Base-by-base conservation (phyloP, 2,888 invertebrate species). In the Nymphalis urticae region DNA sequence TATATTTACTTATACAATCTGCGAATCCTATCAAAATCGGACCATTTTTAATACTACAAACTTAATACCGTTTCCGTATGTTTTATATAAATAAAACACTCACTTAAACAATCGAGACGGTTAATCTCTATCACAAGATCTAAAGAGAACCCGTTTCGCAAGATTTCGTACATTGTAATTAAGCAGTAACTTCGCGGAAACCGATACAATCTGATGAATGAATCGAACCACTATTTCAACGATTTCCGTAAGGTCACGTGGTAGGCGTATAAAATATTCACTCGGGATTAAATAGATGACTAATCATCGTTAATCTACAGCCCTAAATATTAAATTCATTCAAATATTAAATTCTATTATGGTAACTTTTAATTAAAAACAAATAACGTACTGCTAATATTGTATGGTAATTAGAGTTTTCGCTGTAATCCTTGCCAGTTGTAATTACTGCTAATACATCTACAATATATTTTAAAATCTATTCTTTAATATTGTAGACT, bases 161-260 rank as follows among this genome's bases (percentile, higher is more conserved):
- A 19, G 42, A 51, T 62, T 62, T 48, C 50, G 32, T 19, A 10
- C 27, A 50, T 58, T 63, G 61, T 62, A 65, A 50, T 63, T 50
- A 27, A 24, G 50, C 48, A 36, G 54, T 69, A 24, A 61, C 47
- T 54, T 42, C 21, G 62, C 64, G 69, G 69, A 69, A 62, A 47
- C 19, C 32, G 36, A 64, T 60, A 58, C 48, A 60, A 66, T 69
- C 65, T 32, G 56, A 69, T 48, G 24, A 66, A 59, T 59, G 62
- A 48, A 58, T 58, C 16, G 56, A 19, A 62, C 65, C 50, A 62
- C 62, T 65, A 36, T 62, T 58, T 56, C n/a, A 58, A 62, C 50
- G 50, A 51, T 62, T 65, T 62, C 65, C 69, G 36, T 17, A 48
- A 4, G 19, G 10, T 59, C 48, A 69, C 58, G 48, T 59, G 69